Evolutionary conservation across 2,888 invertebrate genomes (phyloP).

Genomic region (Hoplodrina blanda): DNA sequence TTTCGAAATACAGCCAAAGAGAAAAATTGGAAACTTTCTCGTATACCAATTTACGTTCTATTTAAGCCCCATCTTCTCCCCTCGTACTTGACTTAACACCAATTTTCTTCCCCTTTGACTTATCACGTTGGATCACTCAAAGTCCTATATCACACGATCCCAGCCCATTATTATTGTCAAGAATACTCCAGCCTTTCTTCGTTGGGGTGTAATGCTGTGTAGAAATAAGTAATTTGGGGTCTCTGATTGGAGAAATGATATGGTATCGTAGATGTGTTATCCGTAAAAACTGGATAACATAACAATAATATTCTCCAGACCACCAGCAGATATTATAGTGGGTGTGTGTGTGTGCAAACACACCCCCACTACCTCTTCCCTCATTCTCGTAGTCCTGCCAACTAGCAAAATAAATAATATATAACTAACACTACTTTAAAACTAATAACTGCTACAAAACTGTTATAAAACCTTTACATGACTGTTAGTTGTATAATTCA

Average conservation of each 20-base stretch:
- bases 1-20: not conserved
- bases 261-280: not conserved
- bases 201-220: conserved; percentile 42
- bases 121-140: conserved; percentile 48
- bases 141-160: conserved; percentile 52
- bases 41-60: conserved; percentile 27
- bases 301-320: no score
- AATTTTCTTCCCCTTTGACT: conserved; percentile 46
- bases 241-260: conserved; percentile 7
- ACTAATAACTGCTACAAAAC: no score
- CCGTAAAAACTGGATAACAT: no score
- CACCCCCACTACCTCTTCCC: no score
- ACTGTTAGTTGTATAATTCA: no score
- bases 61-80: conserved; percentile 20
- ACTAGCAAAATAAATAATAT: no score
- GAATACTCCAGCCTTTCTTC: conserved; percentile 47
- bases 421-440: no score
- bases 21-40: not conserved
- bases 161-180: conserved; percentile 66
- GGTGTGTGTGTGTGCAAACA: no score
- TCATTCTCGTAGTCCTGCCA: no score
- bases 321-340: no score
- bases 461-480: no score
- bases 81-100: conserved; percentile 40
- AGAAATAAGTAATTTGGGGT: conserved; percentile 31